Base-by-base conservation (phyloP, 2,113 vertebrate genomes). In the Ceyx margarethae region DNA sequence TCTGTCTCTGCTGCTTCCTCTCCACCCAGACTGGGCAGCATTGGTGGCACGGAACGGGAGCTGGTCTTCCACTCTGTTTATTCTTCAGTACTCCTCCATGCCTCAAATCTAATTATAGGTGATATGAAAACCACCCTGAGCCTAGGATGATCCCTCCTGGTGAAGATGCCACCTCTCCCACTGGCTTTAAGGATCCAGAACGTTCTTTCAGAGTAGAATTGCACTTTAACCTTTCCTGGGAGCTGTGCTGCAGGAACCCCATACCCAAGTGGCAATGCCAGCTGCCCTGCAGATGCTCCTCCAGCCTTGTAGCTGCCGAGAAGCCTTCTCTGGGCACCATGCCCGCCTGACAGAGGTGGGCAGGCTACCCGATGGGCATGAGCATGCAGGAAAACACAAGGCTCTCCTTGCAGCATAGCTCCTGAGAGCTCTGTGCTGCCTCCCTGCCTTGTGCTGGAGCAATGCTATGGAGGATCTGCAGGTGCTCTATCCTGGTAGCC, bases 301-400 rank as follows among this genome's bases (percentile, higher is more conserved):
- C 60, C 78, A 83, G 46, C 43, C 74, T 80, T 61, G 21, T 72
- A 58, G 72, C 79, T 80, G 66, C 65, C 60, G 56, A 64, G 76
- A 43, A 74, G 26, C 54, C 51, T 66, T 75, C 56, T 79, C 48
- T 9, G 23, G 62, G 75, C 23, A 10, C 64, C 58, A 42, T 82
- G 17, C 45, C 42, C 73, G n/a, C 76, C 71, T 69, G 81, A 51
- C 72, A 76, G 67, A 46, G 33, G 8, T 16, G 75, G 45, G 42
- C 50, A 68, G 62, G 65, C 60, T 62, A 42, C 15, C 31, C 33
- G 71, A 11, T 43, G 11, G 66, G 18, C 35, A 2, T 2, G 15
- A 82, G 42, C 1, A 1, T 33, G 12, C 0, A 2, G 78, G 21
- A 51, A 10, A 26, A 33, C 2, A 0, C 42, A 21, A 25, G 65